Conservation (phyloP, 2,888 invertebrate species). For the Dolichomitus sp. region DNA sequence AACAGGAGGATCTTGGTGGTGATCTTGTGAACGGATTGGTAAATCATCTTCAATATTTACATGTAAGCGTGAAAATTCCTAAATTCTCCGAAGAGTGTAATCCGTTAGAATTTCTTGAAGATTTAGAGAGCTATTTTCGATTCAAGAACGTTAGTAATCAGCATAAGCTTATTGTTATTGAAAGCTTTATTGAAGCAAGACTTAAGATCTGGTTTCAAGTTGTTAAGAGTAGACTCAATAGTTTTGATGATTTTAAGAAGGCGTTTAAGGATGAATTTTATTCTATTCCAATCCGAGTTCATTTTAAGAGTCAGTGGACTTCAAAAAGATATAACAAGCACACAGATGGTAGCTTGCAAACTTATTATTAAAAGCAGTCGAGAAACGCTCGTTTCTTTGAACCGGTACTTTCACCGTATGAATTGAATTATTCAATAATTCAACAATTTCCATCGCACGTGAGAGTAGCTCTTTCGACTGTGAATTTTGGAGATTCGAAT, state of each 20-base stretch:
- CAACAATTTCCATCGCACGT: constrained; percentile 31
- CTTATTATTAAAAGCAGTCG: constrained; percentile 15
- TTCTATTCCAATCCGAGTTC: constrained; percentile 40
- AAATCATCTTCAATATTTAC: not conserved
- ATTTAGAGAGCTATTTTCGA: not conserved
- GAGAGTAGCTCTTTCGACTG: not conserved
- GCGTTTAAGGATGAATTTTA: constrained; percentile 42
- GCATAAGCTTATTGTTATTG: constrained; percentile 18
- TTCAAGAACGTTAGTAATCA: not conserved
- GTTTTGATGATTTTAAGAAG: constrained; percentile 34
- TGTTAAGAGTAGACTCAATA: not conserved
- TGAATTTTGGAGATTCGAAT: constrained; percentile 32
- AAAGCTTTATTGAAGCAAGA: constrained; percentile 37
- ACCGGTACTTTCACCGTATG: constrained; percentile 13
- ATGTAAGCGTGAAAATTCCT: not conserved
- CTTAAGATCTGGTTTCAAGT: constrained; percentile 27
- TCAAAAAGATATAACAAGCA: constrained; percentile 6
- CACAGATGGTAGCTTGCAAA: constrained; percentile 32
- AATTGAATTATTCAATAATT: constrained; percentile 29
- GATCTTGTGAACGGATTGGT: not conserved
- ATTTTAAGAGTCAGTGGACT: constrained; percentile 12
- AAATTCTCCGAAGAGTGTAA: not conserved
- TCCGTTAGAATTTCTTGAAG: not conserved
- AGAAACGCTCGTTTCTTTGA: constrained; percentile 18
- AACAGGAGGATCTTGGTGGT: not conserved